Conservation (phyloP, 2,888 invertebrate species). For the Phragmatobia fuliginosa region DNA sequence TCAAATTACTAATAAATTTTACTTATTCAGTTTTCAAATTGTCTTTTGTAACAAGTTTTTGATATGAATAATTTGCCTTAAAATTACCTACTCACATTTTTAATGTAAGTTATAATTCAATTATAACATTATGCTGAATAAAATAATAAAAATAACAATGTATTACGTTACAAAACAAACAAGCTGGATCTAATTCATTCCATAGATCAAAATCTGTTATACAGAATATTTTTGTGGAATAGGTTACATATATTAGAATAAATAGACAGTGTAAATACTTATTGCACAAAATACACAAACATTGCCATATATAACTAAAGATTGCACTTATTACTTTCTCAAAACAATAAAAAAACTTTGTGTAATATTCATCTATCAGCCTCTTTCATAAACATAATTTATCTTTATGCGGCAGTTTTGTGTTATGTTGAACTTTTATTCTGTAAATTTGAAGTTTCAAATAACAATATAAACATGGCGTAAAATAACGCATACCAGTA, state of each 20-base stretch:
- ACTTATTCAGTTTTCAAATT: not conserved
- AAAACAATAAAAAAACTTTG: not conserved
- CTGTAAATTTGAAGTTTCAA: no score
- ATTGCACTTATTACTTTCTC: constrained; percentile 9
- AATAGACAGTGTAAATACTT: not conserved
- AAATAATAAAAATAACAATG: not conserved
- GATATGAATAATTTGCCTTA: not conserved
- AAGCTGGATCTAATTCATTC: not conserved
- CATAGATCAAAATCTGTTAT: not conserved
- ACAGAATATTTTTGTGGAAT: not conserved
- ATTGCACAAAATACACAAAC: constrained; percentile 5
- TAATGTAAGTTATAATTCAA: not conserved
- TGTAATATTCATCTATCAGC: no score
- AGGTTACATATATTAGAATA: not conserved
- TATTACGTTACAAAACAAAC: not conserved
- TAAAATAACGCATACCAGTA: no score
- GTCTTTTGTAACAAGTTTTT: not conserved
- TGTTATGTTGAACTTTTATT: no score
- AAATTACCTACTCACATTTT: no score
- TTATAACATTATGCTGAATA: not conserved
- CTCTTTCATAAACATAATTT: no score
- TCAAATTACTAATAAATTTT: not conserved
- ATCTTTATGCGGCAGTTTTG: no score
- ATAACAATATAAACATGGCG: no score
- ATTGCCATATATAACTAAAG: not conserved